A percentile compares a stretch with the other conserved stretches of the same genome.
Conservation (phyloP, 2,888 invertebrate genomes). For the Agonopterix subpropinquella region DNA sequence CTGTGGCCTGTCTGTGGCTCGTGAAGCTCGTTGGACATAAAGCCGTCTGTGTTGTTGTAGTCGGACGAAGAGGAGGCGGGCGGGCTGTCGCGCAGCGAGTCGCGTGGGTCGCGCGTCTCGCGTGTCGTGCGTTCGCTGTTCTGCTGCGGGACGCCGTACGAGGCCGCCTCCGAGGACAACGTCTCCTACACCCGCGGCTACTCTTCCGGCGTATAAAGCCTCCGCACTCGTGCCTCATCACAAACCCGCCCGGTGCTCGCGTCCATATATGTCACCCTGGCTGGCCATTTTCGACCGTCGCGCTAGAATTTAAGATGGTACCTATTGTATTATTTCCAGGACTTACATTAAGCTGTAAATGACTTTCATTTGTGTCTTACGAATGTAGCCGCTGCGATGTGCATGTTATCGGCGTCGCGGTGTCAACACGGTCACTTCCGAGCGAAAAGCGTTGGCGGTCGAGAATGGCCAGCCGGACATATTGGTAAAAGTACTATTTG, state of each 20-base stretch:
- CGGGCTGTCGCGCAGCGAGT: slow-evolving; percentile 65
- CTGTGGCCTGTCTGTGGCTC: neutral
- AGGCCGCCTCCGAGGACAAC: slow-evolving; percentile 52
- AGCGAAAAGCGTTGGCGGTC: too few species aligned
- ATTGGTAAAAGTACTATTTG: too few species aligned
- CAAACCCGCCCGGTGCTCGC: slow-evolving; percentile 15
- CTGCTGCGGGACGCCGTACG: slow-evolving; percentile 57
- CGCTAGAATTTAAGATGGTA: slow-evolving; percentile 6
- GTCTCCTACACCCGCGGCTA: slow-evolving; percentile 27
- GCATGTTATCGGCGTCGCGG: too few species aligned
- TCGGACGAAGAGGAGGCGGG: slow-evolving; percentile 60
- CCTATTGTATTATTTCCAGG: neutral
- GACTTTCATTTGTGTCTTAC: too few species aligned
- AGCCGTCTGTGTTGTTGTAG: slow-evolving; percentile 34
- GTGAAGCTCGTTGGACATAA: neutral
- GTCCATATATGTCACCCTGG: slow-evolving; percentile 22
- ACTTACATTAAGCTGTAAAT: too few species aligned
- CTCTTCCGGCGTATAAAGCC: slow-evolving; percentile 35
- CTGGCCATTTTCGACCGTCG: slow-evolving; percentile 39
- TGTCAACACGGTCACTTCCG: too few species aligned
- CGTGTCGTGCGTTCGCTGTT: slow-evolving; percentile 52
- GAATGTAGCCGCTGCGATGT: too few species aligned
- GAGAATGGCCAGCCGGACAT: too few species aligned
- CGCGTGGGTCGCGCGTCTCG: slow-evolving; percentile 46
- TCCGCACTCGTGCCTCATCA: slow-evolving; percentile 9